Evolutionary conservation across 2,888 invertebrate species (phyloP).

Genomic region (Lepidocyrtinus sp.): DNA sequence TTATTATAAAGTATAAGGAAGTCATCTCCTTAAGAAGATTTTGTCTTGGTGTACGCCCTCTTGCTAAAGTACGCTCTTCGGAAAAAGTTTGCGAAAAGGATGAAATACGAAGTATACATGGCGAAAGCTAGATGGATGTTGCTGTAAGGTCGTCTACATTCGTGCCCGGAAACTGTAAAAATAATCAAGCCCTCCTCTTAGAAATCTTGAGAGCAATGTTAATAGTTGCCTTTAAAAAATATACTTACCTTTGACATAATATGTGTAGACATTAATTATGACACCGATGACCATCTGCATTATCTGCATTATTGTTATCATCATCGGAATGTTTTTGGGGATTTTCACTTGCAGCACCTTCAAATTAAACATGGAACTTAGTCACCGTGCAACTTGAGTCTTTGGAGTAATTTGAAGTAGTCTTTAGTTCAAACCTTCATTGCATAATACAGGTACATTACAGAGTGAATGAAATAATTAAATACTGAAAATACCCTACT

Average conservation of each 20-base stretch:
- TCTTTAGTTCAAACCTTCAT: slow-evolving; percentile 76
- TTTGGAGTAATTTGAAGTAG: too few relatives aligned
- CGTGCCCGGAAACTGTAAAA: slow-evolving; percentile 74
- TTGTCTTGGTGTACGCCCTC: slow-evolving; percentile 62
- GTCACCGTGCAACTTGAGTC: too few relatives aligned
- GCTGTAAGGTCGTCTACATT: slow-evolving; percentile 87
- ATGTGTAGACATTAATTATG: slow-evolving; percentile 90
- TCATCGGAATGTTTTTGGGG: slow-evolving; percentile 80
- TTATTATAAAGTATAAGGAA: too few relatives aligned
- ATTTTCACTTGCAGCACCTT: slow-evolving; percentile 63
- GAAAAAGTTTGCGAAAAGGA: slow-evolving; percentile 74
- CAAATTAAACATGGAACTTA: too few relatives aligned
- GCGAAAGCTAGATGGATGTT: slow-evolving; percentile 63
- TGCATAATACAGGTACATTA: slow-evolving; percentile 95
- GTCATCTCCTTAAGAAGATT: slow-evolving; percentile 36
- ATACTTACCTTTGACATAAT: slow-evolving; percentile 78
- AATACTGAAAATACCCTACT: slow-evolving; percentile 87
- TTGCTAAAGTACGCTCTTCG: slow-evolving; percentile 80
- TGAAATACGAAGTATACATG: slow-evolving; percentile 57
- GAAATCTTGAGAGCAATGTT: too few relatives aligned
- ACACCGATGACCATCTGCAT: slow-evolving; percentile 96
- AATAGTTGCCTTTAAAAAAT: too few relatives aligned
- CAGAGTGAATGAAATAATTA: slow-evolving; percentile 79
- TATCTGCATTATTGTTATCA: slow-evolving; percentile 93
- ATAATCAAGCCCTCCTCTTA: too few relatives aligned